Evolutionary conservation across 2,888 invertebrate genomes (phyloP).

Genomic region (Chesias legatella): DNA sequence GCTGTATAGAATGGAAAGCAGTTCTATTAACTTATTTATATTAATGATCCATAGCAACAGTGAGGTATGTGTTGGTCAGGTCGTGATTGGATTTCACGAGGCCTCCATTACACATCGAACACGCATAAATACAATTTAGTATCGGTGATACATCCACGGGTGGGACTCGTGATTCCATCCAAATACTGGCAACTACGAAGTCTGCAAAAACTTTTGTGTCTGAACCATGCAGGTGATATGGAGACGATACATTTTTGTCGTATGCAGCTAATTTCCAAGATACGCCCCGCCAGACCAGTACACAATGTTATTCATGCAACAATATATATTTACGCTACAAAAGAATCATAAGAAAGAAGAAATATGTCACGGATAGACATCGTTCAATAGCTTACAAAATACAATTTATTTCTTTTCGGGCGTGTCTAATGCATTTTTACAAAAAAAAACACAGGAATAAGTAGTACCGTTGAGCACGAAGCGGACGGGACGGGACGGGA

Average conservation of each 20-base stretch:
- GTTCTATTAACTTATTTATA: constrained; percentile 30
- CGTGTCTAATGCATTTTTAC: constrained; percentile 51
- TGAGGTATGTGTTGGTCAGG: constrained; percentile 26
- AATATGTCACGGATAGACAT: constrained; percentile 43
- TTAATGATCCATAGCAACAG: constrained; percentile 28
- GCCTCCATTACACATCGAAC: constrained; percentile 21
- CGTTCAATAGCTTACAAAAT: constrained; percentile 49
- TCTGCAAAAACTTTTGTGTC: no score
- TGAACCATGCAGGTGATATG: no score
- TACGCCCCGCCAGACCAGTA: no score
- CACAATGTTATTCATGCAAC: constrained; percentile 32
- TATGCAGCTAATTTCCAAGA: no score
- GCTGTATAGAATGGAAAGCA: constrained; percentile 23
- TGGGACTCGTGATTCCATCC: constrained; percentile 13
- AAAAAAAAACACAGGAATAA: constrained; percentile 60
- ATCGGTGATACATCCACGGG: constrained; percentile 4
- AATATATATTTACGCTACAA: constrained; percentile 44
- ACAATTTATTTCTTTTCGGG: constrained; percentile 50
- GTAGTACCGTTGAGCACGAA: constrained; percentile 58
- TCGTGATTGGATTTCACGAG: constrained; percentile 32
- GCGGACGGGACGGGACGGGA: constrained; percentile 45
- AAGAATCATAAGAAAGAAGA: constrained; percentile 38
- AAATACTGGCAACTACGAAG: constrained; percentile 23
- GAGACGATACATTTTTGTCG: no score
- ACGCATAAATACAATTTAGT: constrained; percentile 24